Base-by-base conservation (phyloP, 2,113 vertebrate species). In the Chaetodon trifascialis region DNA sequence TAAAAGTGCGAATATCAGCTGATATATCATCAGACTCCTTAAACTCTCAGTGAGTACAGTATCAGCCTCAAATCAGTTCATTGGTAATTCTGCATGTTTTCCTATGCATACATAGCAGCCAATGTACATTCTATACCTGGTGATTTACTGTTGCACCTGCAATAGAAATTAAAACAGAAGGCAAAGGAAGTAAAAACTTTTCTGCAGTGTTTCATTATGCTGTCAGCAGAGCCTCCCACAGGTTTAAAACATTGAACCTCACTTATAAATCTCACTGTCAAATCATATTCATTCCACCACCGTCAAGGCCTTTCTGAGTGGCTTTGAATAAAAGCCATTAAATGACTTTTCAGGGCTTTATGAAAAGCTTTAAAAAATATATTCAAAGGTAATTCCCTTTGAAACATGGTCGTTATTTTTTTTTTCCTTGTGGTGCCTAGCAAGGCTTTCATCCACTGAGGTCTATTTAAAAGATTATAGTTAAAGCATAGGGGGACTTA, bases 301-400 rank as follows among this genome's bases (percentile, higher is more conserved):
- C 69, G 52, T 64, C 66, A 79, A 79, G 60, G 75, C 23, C 55
- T 59, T 23, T 68, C 56, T 25, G 60, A n/a, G 46, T 11, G 4
- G 10, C 63, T 80, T n/a, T 73, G 52, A 83, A 55, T 42, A 21
- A 56, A 66, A 72, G 30, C 0, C 1, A 0, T 25, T 71, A 38
- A 0, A 78, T 2, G 15, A 46, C 59, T 55, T 76, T 56, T 68
- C 19, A 38, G 36, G 56, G 17, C 2, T 73, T 78, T 34, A 23
- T 59, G 49, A 68, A 79, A 76, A 76, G 56, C 78, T 80, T 84
- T 69, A 74, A 58, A 70, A 77, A 76, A 59, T 44, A 9, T 55
- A 65, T 79, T 82, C 34, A 68, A 85, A 62, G 52, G 69, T 11
- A 36, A 73, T 59, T 73, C 15, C 60, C 44, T 84, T 17, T 64